Evolutionary conservation across 2,797 vertebrate genomes (phyloP).

Genomic region (Sebastes glaucus): DNA sequence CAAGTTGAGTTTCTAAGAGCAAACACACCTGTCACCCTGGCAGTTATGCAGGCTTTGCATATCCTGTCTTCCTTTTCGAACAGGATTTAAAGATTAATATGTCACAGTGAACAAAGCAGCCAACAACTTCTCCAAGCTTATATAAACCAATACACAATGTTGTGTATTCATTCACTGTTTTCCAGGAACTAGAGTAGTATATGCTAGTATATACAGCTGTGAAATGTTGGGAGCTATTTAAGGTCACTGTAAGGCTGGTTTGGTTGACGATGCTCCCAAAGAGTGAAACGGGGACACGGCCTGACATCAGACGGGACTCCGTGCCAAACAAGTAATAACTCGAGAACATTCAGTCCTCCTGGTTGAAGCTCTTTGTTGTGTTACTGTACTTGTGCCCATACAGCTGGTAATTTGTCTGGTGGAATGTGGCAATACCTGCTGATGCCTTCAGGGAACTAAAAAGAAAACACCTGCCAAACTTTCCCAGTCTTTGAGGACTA

Average conservation of each 20-base stretch:
- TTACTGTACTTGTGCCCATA: not conserved
- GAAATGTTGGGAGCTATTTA: slow-evolving; percentile 1
- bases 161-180: slow-evolving; percentile 3
- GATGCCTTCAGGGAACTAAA: slow-evolving; percentile 36
- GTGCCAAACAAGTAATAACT: slow-evolving; percentile 21
- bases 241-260: not conserved
- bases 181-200: not conserved
- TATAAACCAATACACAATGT: not conserved
- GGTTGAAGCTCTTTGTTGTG: slow-evolving; percentile 23
- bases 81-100: slow-evolving; percentile 61
- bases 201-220: not conserved
- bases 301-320: not conserved
- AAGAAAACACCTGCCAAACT: slow-evolving; percentile 2
- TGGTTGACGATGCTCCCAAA: slow-evolving; percentile 2
- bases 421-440: slow-evolving; percentile 66
- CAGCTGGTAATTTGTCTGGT: slow-evolving; percentile 26
- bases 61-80: slow-evolving; percentile 60
- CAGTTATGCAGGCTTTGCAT: slow-evolving; percentile 64
- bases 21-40: slow-evolving; percentile 40
- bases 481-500: not conserved
- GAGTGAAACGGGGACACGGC: slow-evolving; percentile 10
- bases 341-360: slow-evolving; percentile 40
- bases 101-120: slow-evolving; percentile 15
- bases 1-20: slow-evolving; percentile 28
- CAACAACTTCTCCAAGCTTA: not conserved